Base-by-base conservation (phyloP, 2,888 invertebrate genomes). In the Lottia scabra region DNA sequence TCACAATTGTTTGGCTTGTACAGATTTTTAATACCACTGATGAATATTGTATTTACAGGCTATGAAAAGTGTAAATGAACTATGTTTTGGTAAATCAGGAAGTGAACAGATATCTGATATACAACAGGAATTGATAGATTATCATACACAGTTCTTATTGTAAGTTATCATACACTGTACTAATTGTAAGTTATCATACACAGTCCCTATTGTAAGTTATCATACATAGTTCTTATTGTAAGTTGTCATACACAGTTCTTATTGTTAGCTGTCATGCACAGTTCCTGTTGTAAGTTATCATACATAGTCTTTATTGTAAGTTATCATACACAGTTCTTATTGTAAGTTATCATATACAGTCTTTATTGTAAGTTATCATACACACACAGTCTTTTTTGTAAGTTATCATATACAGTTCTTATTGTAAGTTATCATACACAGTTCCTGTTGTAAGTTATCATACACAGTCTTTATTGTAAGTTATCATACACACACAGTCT, bases 381-480 rank as follows among this genome's bases (percentile, higher is more conserved):
- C n/a, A n/a, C n/a, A n/a, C n/a, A n/a, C n/a, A n/a, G n/a, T n/a
- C n/a, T n/a, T n/a, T n/a, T n/a, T n/a, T n/a, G n/a, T 84, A 12
- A 67, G 81, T 43, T 83, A 84, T 73, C 85, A 85, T 68, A 73
- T 78, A 30, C 70, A 73, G 45, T 79, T 78, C 68, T 75, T 84
- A 46, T 78, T 81, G 83, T 83, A 77, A 69, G 72, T 67, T 16
- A n/a, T n/a, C n/a, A n/a, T n/a, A n/a, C n/a, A n/a, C n/a, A n/a
- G n/a, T n/a, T n/a, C n/a, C n/a, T n/a, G n/a, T n/a, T n/a, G n/a
- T 84, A 12, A 67, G 81, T 43, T 83, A 84, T 73, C 85, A 85
- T 68, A 73, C 78, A 30, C 70, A 73, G 45, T 79, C 78, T 67
- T 75, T 84, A 46, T 78, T 81, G 83, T 83, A 77, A 69, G 72